phyloP scores from a whole-genome alignment of 1,140 invertebrate species.

The Latrodectus geometricus region DNA sequence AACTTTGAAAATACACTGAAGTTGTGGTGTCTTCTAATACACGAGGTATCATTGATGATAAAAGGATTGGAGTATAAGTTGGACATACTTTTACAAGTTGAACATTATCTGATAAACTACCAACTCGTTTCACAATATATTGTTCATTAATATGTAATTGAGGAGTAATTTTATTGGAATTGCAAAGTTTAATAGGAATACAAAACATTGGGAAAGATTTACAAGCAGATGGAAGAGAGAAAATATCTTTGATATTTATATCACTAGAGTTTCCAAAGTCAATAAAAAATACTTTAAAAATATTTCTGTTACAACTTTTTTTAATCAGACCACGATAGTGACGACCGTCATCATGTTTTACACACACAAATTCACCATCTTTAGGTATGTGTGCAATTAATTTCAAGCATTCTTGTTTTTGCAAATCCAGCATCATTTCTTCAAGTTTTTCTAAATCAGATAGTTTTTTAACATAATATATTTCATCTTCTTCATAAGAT shows the following conservation, averaged over 20 bases:
- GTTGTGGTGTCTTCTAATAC: background rate
- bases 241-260: background rate
- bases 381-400: background rate
- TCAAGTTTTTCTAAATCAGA: slow-evolving; percentile 1
- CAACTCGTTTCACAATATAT: slow-evolving; percentile 2
- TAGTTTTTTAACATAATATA: slow-evolving; percentile 22
- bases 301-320: background rate
- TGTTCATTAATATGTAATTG: background rate
- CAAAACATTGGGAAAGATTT: slow-evolving; percentile 2
- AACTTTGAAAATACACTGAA: background rate
- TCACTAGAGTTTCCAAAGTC: slow-evolving; percentile 34
- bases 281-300: slow-evolving; percentile 28
- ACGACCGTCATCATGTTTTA: background rate
- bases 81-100: slow-evolving; percentile 14
- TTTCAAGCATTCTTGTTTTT: background rate
- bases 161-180: background rate
- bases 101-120: background rate
- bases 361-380: slow-evolving; percentile 10
- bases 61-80: background rate
- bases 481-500: background rate
- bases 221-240: background rate
- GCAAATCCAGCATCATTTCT: slow-evolving; percentile 6
- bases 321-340: slow-evolving; percentile 15
- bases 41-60: background rate
- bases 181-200: slow-evolving; percentile 12